Conservation (phyloP, 1,140 invertebrate genomes). For the Eriosoma lanigerum region DNA sequence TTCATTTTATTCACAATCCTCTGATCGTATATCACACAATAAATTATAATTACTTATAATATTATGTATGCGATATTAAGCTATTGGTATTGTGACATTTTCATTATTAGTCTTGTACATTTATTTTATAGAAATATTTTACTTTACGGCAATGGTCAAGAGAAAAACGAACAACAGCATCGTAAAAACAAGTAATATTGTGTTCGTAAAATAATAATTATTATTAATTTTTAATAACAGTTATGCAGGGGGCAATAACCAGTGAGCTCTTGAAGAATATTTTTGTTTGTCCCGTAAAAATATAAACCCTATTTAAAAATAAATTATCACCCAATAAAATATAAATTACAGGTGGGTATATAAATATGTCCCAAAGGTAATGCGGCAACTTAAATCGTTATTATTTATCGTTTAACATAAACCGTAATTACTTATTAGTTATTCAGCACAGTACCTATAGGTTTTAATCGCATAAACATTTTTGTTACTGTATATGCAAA, state of each 20-base stretch:
- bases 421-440: background rate
- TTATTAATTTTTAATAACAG: background rate
- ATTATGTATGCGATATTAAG: no score
- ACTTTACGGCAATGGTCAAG: no score
- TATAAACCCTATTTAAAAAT: background rate
- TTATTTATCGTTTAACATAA: background rate
- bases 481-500: background rate
- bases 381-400: background rate
- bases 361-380: background rate
- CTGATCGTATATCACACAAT: no score
- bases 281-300: background rate
- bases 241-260: background rate
- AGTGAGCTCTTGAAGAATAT: background rate
- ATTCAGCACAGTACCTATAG: background rate
- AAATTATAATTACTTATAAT: no score
- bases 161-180: no score
- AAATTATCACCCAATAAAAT: background rate
- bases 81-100: no score
- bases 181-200: no score
- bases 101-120: no score
- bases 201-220: no score
- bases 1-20: no score
- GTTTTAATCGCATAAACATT: background rate
- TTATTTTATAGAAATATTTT: no score
- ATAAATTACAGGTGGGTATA: background rate